Evolutionary conservation across 2,888 invertebrate species (phyloP).

Genomic region (Lottia gigantea): DNA sequence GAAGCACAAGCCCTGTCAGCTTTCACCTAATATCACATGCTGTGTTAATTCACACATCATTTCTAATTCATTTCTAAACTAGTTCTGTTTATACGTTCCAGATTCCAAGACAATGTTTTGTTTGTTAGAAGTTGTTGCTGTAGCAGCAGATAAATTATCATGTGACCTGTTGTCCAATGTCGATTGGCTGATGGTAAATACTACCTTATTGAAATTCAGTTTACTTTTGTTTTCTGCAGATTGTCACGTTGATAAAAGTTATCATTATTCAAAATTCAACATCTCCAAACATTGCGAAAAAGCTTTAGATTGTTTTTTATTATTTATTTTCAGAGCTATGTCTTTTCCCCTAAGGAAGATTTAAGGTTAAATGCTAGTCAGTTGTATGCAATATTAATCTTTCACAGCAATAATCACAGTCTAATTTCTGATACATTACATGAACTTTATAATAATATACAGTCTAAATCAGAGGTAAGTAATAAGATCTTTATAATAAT

Average conservation of each 20-base stretch:
- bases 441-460: conserved; percentile 72
- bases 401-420: conserved; percentile 71
- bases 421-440: conserved; percentile 74
- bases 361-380: conserved; percentile 80
- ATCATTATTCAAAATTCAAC: no score
- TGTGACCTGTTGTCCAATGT: conserved; percentile 75
- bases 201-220: not conserved
- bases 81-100: conserved; percentile 26
- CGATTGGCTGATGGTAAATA: conserved; percentile 73
- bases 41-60: no score
- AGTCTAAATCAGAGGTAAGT: conserved; percentile 2
- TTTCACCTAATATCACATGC: no score
- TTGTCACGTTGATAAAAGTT: no score
- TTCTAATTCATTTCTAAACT: not conserved
- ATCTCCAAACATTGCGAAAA: not conserved
- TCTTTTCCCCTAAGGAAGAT: conserved; percentile 77
- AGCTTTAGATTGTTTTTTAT: not conserved
- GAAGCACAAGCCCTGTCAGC: no score
- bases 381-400: conserved; percentile 80
- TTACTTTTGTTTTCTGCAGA: no score
- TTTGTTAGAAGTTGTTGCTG: conserved; percentile 86
- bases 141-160: conserved; percentile 79
- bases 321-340: conserved; percentile 53
- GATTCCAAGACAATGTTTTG: conserved; percentile 74
- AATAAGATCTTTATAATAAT: not conserved